These are phyloP conservation scores for Emberiza fucata DNA, from an alignment of 2,113 vertebrate genomes.

Conservation along the genomic window DNA sequence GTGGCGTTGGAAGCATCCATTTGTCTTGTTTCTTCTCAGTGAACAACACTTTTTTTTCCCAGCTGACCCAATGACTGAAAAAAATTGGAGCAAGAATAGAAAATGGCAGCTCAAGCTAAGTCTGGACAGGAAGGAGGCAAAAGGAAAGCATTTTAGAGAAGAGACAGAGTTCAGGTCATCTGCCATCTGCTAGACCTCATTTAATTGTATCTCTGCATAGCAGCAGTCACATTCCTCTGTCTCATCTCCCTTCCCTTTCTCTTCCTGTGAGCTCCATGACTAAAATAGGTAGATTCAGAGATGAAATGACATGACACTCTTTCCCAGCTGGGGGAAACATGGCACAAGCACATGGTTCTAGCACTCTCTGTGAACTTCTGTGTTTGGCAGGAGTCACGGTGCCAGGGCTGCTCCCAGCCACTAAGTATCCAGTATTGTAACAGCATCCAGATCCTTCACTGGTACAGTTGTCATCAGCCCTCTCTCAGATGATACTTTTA, in stretches of 20 bases:
- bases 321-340: background rate
- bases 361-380: background rate
- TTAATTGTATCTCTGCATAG: background rate
- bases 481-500: background rate
- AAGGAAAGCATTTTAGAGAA: background rate
- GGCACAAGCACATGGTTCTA: background rate
- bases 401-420: background rate
- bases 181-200: background rate
- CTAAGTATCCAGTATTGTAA: background rate
- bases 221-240: background rate
- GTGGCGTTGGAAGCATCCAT: background rate
- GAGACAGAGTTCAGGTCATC: background rate
- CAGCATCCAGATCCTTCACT: background rate
- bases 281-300: background rate
- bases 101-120: background rate
- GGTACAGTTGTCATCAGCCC: background rate
- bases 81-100: background rate
- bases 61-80: background rate
- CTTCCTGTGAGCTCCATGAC: background rate
- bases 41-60: background rate
- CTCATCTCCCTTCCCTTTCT: background rate
- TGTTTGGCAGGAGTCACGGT: background rate
- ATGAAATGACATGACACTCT: background rate
- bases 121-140: background rate
- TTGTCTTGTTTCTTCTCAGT: background rate